Conservation (phyloP, 2,888 invertebrate genomes). For the Seira ritae region DNA sequence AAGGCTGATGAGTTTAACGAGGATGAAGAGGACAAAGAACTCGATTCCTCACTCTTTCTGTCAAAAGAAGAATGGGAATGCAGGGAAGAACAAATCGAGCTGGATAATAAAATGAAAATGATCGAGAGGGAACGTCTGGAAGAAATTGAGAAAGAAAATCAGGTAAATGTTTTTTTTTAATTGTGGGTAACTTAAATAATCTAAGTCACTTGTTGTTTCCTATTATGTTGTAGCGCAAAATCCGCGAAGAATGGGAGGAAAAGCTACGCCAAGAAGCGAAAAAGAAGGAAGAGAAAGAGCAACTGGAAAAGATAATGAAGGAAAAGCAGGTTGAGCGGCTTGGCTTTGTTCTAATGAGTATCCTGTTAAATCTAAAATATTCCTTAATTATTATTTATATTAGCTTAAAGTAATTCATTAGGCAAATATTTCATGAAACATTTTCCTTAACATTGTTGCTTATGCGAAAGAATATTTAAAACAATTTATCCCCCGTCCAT, state of each 20-base stretch:
- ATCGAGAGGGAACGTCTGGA: constrained; percentile 52
- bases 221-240: constrained; percentile 73
- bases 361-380: too few relatives aligned
- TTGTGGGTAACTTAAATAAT: constrained; percentile 6
- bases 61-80: constrained; percentile 62
- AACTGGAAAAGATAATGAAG: constrained; percentile 77
- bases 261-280: constrained; percentile 80
- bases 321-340: constrained; percentile 74
- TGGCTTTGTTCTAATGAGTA: constrained; percentile 48
- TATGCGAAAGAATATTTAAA: constrained; percentile 37
- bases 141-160: constrained; percentile 51
- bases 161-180: constrained; percentile 30
- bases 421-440: constrained; percentile 22
- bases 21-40: constrained; percentile 11
- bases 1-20: not conserved
- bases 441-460: constrained; percentile 65
- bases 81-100: constrained; percentile 50
- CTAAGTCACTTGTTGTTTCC: constrained; percentile 28
- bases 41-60: constrained; percentile 40
- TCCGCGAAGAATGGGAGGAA: constrained; percentile 82
- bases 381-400: too few relatives aligned
- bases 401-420: too few relatives aligned
- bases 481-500: constrained; percentile 10
- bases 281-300: constrained; percentile 78
- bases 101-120: constrained; percentile 72